Percentiles rank a stretch among this genome's conserved stretches.
phyloP scores from a whole-genome alignment of 2,113 vertebrate species.

The Neomonachus schauinslandi region DNA sequence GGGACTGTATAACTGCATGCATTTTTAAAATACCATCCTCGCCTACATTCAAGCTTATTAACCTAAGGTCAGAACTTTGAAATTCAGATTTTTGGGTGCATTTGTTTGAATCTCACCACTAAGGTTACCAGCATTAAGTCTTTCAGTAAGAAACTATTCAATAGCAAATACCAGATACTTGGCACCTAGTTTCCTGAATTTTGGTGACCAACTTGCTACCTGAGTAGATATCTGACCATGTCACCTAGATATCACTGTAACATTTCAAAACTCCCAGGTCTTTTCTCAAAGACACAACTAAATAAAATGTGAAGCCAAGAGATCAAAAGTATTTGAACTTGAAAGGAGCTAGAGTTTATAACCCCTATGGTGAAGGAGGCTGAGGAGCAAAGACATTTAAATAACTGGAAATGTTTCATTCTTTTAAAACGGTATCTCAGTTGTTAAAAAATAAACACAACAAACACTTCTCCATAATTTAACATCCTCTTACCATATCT shows the following conservation, averaged over 20 bases:
- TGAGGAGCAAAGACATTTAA: neutral
- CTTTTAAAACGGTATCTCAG: conserved; percentile 49
- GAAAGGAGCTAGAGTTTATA: conserved; percentile 26
- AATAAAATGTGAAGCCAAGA: conserved; percentile 5
- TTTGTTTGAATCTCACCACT: neutral
- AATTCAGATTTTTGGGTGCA: conserved; percentile 31
- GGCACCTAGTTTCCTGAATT: neutral
- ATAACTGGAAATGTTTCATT: conserved; percentile 33
- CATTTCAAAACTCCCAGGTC: neutral
- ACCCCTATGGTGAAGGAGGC: neutral
- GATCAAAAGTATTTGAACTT: conserved; percentile 14
- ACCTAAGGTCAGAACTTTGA: conserved; percentile 42
- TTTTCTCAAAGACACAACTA: neutral
- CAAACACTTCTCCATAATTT: neutral
- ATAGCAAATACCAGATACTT: neutral
- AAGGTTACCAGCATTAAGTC: neutral
- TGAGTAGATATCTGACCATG: neutral
- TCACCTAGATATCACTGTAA: neutral
- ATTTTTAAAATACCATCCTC: conserved; percentile 20
- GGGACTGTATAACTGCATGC: neutral
- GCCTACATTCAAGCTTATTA: conserved; percentile 24
- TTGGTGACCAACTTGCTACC: neutral
- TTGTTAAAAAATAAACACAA: conserved; percentile 59
- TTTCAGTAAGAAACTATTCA: neutral
- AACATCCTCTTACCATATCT: conserved; percentile 10